A percentile compares a stretch with the other conserved stretches of the same genome.
phyloP scores from a whole-genome alignment of 2,888 invertebrate species.

The Psylliodes chrysocephalus region DNA sequence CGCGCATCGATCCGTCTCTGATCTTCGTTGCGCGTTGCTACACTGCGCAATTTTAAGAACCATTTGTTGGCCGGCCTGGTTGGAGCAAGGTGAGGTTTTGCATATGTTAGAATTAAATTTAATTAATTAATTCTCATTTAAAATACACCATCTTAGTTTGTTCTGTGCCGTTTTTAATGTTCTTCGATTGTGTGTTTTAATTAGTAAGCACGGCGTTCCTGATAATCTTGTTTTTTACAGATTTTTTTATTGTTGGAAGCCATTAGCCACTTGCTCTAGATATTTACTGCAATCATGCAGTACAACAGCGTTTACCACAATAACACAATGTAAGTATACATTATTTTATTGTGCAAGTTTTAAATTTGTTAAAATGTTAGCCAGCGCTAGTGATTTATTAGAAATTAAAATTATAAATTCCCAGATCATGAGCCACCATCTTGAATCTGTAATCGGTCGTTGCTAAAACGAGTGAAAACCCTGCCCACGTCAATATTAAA shows the following conservation, averaged over 20 bases:
- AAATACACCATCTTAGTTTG: not conserved
- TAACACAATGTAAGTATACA: constrained; percentile 79
- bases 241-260: constrained; percentile 50
- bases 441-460: constrained; percentile 11
- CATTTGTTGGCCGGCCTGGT: constrained; percentile 72
- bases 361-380: not conserved
- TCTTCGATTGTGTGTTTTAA: not conserved
- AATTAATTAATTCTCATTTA: not conserved
- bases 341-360: not conserved
- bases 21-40: constrained; percentile 22
- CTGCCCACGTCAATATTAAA: constrained; percentile 3
- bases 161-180: not conserved
- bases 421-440: constrained; percentile 16
- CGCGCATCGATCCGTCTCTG: constrained; percentile 22
- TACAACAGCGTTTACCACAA: constrained; percentile 65
- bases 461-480: not conserved
- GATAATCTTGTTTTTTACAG: constrained; percentile 44
- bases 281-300: constrained; percentile 63
- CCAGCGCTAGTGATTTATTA: not conserved
- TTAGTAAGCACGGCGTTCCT: not conserved
- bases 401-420: not conserved
- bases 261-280: constrained; percentile 50
- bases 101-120: constrained; percentile 35
- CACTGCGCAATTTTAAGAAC: constrained; percentile 42
- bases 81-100: constrained; percentile 54